Evolutionary conservation across 2,113 vertebrate species (phyloP).

Genomic region (Prolemur simus): DNA sequence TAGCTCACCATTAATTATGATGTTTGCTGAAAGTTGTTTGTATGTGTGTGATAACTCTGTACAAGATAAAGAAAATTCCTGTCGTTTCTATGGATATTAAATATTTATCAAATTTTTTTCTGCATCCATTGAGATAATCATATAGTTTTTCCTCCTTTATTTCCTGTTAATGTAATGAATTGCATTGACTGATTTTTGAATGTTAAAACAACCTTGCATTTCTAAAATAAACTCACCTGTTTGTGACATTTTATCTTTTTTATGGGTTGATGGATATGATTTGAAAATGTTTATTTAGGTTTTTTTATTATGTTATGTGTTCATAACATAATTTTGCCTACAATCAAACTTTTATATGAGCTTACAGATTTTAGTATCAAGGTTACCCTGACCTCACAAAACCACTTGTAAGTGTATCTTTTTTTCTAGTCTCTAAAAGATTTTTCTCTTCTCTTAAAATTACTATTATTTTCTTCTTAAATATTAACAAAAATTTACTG

Average conservation of each 20-base stretch:
- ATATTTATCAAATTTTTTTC: neutral
- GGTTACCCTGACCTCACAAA: neutral
- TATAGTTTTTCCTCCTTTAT: neutral
- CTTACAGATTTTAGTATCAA: neutral
- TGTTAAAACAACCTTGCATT: neutral
- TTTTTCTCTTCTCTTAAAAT: constrained; percentile 20
- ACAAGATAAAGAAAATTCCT: neutral
- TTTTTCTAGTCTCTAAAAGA: neutral
- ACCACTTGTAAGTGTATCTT: neutral
- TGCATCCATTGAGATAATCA: neutral
- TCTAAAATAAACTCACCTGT: neutral
- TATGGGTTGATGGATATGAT: neutral
- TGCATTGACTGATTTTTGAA: neutral
- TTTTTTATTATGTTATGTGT: neutral
- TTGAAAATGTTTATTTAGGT: neutral
- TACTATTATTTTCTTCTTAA: neutral
- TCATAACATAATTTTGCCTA: neutral
- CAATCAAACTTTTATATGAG: neutral
- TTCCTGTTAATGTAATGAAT: neutral
- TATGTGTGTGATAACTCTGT: neutral
- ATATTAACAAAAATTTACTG: constrained; percentile 13
- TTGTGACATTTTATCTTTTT: neutral
- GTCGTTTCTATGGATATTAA: neutral
- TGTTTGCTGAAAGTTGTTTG: neutral
- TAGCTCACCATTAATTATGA: constrained; percentile 1